Evolutionary conservation across 1,140 invertebrate genomes (phyloP).

Genomic region (Drosophila bocqueti): DNA sequence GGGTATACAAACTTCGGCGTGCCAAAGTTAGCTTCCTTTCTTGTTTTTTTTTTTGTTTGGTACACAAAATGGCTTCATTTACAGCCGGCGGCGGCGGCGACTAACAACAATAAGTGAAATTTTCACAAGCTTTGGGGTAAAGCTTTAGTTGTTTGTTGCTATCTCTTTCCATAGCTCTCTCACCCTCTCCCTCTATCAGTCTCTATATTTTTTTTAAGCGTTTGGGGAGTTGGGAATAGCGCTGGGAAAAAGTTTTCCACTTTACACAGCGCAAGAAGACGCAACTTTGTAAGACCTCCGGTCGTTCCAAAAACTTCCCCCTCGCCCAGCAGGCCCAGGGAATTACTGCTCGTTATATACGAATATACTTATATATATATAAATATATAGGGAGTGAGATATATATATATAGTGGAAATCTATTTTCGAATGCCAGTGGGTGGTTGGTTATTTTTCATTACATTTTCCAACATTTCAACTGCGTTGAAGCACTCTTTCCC

Average conservation of each 20-base stretch:
- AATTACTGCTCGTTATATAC: constrained; percentile 48
- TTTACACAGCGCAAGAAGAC: constrained; percentile 59
- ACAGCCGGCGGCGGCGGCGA: constrained; percentile 28
- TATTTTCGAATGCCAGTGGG: constrained; percentile 77
- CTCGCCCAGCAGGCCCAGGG: constrained; percentile 14
- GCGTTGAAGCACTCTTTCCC: constrained; percentile 2
- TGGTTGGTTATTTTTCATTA: constrained; percentile 72
- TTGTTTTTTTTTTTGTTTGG: background rate
- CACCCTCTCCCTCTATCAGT: background rate
- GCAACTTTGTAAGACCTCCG: constrained; percentile 49
- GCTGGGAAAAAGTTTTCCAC: constrained; percentile 71
- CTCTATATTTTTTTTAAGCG: constrained; percentile 9
- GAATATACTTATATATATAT: constrained; percentile 12
- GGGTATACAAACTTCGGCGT: too few relatives aligned
- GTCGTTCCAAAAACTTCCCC: constrained; percentile 36
- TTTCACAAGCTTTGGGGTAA: constrained; percentile 51
- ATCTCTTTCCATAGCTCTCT: background rate
- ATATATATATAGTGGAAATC: constrained; percentile 69
- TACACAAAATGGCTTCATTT: constrained; percentile 70
- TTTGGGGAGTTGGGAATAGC: constrained; percentile 28
- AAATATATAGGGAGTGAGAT: background rate
- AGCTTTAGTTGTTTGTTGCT: constrained; percentile 46
- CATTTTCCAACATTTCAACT: constrained; percentile 51
- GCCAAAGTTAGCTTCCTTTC: too few relatives aligned
- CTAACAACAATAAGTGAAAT: constrained; percentile 47